These are phyloP conservation scores for Leucophenga varia DNA, from an alignment of 1,140 invertebrate genomes.

Conservation along the genomic window DNA sequence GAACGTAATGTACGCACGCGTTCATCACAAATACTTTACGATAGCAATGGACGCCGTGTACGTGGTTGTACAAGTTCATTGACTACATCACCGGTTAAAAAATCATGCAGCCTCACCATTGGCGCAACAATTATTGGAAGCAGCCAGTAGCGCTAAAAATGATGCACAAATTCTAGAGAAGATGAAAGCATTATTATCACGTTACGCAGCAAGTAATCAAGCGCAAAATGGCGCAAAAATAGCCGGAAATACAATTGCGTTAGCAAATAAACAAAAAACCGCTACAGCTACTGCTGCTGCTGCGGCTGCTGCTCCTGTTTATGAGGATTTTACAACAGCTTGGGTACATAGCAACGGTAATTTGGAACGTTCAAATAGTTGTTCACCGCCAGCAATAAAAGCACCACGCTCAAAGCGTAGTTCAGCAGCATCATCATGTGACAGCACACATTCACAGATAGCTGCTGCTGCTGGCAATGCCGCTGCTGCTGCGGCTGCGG, in stretches of 20 bases:
- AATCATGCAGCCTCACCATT: conserved; percentile 63
- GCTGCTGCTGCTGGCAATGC: neutral
- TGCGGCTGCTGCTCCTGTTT: conserved; percentile 52
- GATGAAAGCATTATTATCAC: conserved; percentile 69
- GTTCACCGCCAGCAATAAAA: conserved; percentile 43
- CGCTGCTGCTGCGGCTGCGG: neutral
- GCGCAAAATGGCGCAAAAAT: conserved; percentile 36
- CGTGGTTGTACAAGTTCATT: conserved; percentile 49
- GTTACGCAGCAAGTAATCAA: conserved; percentile 61
- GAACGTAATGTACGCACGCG: conserved; percentile 64
- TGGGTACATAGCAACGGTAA: conserved; percentile 74
- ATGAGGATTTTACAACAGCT: conserved; percentile 67
- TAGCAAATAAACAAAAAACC: too few relatives aligned
- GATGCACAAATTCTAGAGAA: conserved; percentile 69
- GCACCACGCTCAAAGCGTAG: conserved; percentile 43
- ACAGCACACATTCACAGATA: conserved; percentile 38
- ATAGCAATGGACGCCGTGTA: conserved; percentile 61
- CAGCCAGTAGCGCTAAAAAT: conserved; percentile 69
- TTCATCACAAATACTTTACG: conserved; percentile 65
- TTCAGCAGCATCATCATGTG: conserved; percentile 48
- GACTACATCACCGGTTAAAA: conserved; percentile 60
- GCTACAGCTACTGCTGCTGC: neutral
- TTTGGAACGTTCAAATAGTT: conserved; percentile 58
- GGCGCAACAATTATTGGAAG: conserved; percentile 70
- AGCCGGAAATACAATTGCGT: conserved; percentile 34